Conservation (phyloP, 2,113 vertebrate genomes). For the Trogon surrucura region DNA sequence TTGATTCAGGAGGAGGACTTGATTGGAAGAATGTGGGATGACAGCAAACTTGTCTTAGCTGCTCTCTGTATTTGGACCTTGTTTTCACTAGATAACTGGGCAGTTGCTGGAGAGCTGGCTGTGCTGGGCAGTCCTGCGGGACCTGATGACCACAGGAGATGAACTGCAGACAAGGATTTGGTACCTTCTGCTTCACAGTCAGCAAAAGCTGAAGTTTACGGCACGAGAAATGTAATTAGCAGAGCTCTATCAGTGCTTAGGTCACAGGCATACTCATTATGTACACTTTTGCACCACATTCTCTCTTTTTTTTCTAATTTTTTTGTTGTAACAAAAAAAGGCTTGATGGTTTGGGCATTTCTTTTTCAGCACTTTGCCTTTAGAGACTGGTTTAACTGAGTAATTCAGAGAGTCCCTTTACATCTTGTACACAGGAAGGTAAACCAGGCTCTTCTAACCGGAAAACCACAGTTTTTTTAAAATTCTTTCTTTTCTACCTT, state of each 20-base stretch:
- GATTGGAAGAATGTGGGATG: accelerated
- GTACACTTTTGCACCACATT: not conserved
- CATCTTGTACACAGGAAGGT: slow-evolving; percentile 16
- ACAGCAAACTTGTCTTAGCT: not conserved
- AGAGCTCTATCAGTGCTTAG: not conserved
- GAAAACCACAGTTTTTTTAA: slow-evolving; percentile 26
- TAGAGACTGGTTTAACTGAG: not conserved
- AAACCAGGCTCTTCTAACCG: not conserved
- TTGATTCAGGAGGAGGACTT: not conserved
- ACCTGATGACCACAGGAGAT: not conserved
- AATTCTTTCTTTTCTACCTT: not conserved
- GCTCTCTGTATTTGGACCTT: not conserved
- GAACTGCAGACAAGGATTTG: not conserved
- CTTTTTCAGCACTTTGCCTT: not conserved
- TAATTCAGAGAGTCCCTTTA: not conserved
- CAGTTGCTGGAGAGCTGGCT: not conserved
- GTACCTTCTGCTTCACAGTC: not conserved
- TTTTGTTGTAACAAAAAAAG: not conserved
- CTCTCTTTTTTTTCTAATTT: not conserved
- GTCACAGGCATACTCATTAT: not conserved
- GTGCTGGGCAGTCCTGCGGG: not conserved
- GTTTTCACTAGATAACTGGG: not conserved
- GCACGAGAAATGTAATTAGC: not conserved
- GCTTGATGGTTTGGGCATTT: not conserved
- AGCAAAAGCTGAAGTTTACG: not conserved